Conservation (phyloP, 2,113 vertebrate genomes). For the Meleagris gallopavo region DNA sequence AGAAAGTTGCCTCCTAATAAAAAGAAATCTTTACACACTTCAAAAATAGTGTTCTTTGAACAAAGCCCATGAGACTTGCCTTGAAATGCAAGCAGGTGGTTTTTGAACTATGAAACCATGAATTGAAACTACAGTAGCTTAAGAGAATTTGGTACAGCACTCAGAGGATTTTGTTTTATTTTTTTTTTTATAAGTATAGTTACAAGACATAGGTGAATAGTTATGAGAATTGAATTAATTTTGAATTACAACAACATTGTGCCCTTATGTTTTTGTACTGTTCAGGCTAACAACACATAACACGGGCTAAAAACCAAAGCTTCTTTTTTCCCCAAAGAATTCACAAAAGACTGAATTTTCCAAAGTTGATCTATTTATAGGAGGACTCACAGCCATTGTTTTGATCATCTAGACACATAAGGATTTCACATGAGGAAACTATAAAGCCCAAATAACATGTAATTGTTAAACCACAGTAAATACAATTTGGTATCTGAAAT, state of each 20-base stretch:
- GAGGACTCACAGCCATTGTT: background rate
- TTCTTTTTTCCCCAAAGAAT: background rate
- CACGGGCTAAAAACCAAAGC: background rate
- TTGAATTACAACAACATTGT: background rate
- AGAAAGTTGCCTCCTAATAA: background rate
- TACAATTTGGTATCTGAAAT: background rate
- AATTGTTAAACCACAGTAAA: background rate
- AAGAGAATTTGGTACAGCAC: background rate
- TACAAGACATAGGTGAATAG: background rate
- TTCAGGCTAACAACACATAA: background rate
- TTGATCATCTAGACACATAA: background rate
- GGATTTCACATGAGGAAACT: background rate
- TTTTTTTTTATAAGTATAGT: background rate
- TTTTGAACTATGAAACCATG: background rate
- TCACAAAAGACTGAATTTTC: background rate
- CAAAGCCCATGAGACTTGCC: background rate
- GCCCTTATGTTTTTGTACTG: background rate
- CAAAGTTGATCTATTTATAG: background rate
- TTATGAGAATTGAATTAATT: background rate
- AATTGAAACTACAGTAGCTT: background rate
- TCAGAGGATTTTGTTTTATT: background rate
- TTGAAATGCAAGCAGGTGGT: conserved; percentile 3
- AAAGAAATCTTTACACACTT: conserved; percentile 11
- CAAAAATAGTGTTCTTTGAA: background rate
- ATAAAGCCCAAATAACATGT: background rate